phyloP scores from a whole-genome alignment of 2,797 vertebrate species.

The Schizopygopsis malacanthus region DNA sequence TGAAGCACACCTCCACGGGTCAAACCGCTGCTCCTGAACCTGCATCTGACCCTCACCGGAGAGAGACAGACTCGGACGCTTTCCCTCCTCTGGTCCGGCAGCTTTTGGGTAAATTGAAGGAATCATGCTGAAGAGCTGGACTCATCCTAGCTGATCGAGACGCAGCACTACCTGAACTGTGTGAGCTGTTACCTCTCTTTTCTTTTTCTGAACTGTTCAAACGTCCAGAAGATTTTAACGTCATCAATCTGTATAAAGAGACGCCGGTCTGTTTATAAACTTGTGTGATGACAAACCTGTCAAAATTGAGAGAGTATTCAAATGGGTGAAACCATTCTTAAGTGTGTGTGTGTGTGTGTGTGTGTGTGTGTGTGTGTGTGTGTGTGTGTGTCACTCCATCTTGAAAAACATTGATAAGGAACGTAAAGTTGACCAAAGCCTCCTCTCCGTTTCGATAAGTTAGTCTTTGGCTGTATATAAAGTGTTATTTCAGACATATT shows the following conservation, averaged over 20 bases:
- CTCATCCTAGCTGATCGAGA: background rate
- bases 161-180: background rate
- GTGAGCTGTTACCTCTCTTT: background rate
- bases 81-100: conserved; percentile 4
- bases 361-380: background rate
- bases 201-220: background rate
- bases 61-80: conserved; percentile 10
- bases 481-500: conserved; percentile 44
- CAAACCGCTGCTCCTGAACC: background rate
- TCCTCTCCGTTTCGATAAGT: conserved; percentile 1
- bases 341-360: background rate
- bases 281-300: background rate
- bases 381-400: conserved; percentile 1
- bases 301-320: background rate
- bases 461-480: conserved; percentile 23
- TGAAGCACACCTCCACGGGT: background rate
- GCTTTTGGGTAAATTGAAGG: background rate
- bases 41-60: conserved; percentile 3
- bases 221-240: conserved; percentile 13
- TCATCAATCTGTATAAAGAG: conserved; percentile 12
- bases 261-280: background rate
- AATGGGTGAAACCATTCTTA: conserved; percentile 4
- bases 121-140: background rate
- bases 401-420: conserved; percentile 8
- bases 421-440: conserved; percentile 40